These are phyloP conservation scores for Harpagifer antarcticus DNA, from an alignment of 2,797 vertebrate genomes.

Conservation along the genomic window DNA sequence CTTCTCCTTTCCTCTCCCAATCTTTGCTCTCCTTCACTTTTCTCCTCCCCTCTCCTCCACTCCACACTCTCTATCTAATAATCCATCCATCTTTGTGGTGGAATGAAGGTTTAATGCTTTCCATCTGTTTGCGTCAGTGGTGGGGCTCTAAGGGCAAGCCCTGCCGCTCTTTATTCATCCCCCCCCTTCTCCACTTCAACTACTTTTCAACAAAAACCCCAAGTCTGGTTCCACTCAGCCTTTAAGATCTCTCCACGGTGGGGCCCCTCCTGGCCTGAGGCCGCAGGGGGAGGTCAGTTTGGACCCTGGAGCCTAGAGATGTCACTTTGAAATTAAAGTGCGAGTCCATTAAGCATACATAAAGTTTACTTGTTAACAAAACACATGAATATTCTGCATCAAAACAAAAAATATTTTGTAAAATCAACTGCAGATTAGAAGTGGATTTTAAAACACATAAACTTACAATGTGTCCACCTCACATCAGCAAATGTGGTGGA, in stretches of 20 bases:
- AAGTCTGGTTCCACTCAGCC: conserved; percentile 84
- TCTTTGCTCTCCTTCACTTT: conserved; percentile 11
- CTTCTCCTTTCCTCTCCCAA: no score
- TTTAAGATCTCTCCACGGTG: conserved; percentile 55
- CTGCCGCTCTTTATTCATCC: conserved; percentile 72
- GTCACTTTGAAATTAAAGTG: conserved; percentile 39
- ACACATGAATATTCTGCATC: neutral
- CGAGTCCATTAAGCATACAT: conserved; percentile 39
- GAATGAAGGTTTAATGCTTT: conserved; percentile 79
- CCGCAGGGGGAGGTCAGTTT: conserved; percentile 40
- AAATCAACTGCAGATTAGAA: conserved; percentile 7
- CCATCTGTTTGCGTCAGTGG: conserved; percentile 77
- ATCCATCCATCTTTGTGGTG: conserved; percentile 75
- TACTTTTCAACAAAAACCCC: conserved; percentile 68
- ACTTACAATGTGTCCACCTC: neutral
- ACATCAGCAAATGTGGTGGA: neutral
- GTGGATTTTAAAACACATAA: neutral
- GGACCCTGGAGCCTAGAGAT: conserved; percentile 45
- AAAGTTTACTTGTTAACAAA: neutral
- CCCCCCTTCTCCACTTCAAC: conserved; percentile 60
- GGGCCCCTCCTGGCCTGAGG: conserved; percentile 71
- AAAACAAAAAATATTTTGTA: neutral
- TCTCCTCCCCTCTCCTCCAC: conserved; percentile 25
- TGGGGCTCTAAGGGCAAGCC: conserved; percentile 68
- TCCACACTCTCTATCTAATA: conserved; percentile 68